These are phyloP conservation scores for Saccopteryx leptura DNA, from an alignment of 2,113 vertebrate genomes.

Conservation along the genomic window DNA sequence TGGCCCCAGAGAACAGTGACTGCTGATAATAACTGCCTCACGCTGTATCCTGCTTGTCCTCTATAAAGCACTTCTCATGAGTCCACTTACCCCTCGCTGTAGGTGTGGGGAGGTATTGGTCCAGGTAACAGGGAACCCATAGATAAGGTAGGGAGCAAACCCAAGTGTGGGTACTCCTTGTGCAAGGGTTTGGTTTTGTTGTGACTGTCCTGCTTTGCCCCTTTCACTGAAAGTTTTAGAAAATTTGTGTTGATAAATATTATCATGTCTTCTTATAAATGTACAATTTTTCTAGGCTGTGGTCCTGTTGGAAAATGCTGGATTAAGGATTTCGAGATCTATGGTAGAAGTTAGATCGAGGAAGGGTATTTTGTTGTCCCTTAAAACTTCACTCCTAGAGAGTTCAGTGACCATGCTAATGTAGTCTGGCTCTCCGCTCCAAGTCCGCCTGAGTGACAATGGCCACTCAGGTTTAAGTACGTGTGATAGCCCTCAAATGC, in stretches of 20 bases:
- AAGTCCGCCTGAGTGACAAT: background rate
- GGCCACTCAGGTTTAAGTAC: background rate
- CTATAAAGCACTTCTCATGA: background rate
- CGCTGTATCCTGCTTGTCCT: accelerated
- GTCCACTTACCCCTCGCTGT: background rate
- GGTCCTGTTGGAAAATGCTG: background rate
- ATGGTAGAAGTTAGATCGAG: background rate
- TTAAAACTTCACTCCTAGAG: background rate
- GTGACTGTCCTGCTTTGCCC: background rate
- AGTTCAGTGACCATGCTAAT: too few relatives aligned
- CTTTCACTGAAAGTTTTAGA: background rate
- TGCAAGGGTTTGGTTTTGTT: background rate
- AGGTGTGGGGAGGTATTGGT: background rate
- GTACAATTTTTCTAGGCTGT: background rate
- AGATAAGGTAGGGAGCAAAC: background rate
- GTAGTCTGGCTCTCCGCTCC: background rate
- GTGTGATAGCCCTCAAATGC: background rate
- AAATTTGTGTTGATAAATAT: background rate
- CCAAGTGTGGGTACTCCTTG: background rate
- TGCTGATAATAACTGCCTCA: background rate
- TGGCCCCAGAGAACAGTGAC: background rate
- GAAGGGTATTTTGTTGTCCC: background rate
- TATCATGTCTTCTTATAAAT: background rate
- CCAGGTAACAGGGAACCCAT: background rate
- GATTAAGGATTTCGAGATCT: background rate